Percentiles rank a stretch among this genome's conserved stretches.
These are phyloP conservation scores for Artemia franciscana DNA, from an alignment of 1,140 invertebrate species.

Conservation along the genomic window DNA sequence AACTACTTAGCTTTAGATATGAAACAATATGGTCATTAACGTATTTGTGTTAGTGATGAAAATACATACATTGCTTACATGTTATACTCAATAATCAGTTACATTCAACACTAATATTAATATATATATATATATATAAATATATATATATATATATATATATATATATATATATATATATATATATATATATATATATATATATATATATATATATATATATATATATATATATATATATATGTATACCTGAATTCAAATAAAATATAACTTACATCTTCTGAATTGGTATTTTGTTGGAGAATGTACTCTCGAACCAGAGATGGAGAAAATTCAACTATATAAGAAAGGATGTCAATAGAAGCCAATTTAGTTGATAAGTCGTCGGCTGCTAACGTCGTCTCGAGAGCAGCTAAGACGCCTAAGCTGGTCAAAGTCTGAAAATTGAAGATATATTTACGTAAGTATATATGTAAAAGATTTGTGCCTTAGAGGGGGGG, in stretches of 20 bases:
- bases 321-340: slow-evolving; percentile 93
- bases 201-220: not conserved
- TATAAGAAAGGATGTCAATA: slow-evolving; percentile 91
- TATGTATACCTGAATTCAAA: slow-evolving; percentile 2
- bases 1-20: no score
- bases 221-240: not conserved
- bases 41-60: no score
- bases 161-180: slow-evolving; percentile 5
- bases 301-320: slow-evolving; percentile 90
- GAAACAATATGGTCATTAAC: no score
- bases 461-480: no score
- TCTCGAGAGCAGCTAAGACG: slow-evolving; percentile 78
- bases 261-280: slow-evolving; percentile 38
- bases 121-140: no score
- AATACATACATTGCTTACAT: no score
- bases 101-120: no score
- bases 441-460: slow-evolving; percentile 19
- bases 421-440: slow-evolving; percentile 73
- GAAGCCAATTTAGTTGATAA: slow-evolving; percentile 78
- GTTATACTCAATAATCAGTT: no score
- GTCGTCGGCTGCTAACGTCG: slow-evolving; percentile 78
- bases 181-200: slow-evolving; percentile 2
- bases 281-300: slow-evolving; percentile 62
- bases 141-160: not conserved
- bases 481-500: no score